A percentile compares a stretch with the other conserved stretches of the same genome.
phyloP scores from a whole-genome alignment of 2,113 vertebrate species.

The Cololabis saira region DNA sequence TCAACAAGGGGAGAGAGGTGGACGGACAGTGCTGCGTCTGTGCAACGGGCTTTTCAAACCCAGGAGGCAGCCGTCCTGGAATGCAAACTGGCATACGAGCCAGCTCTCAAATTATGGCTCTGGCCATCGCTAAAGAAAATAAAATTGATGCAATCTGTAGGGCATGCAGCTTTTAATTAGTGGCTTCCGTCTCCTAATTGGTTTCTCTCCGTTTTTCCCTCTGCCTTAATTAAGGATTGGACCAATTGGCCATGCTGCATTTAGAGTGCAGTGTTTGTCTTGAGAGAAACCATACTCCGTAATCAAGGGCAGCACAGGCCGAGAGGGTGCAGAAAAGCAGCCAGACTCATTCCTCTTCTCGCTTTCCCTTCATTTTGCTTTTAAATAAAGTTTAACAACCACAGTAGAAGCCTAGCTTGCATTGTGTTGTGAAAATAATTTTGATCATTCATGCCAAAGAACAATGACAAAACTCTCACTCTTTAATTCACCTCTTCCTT shows the following conservation, averaged over 20 bases:
- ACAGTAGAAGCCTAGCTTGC: conserved; percentile 6
- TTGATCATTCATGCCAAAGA: background rate
- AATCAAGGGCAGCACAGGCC: conserved; percentile 66
- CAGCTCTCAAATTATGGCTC: conserved; percentile 73
- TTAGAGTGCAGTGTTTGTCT: conserved; percentile 79
- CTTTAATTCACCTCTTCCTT: no score
- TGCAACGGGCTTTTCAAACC: conserved; percentile 62
- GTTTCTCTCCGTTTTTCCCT: conserved; percentile 64
- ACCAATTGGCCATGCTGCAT: conserved; percentile 73
- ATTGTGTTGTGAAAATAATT: conserved; percentile 20
- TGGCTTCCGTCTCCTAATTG: conserved; percentile 83
- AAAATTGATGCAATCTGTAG: conserved; percentile 82
- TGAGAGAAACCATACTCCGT: conserved; percentile 75
- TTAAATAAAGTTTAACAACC: background rate
- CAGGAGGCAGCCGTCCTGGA: conserved; percentile 66
- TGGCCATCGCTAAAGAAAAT: conserved; percentile 77
- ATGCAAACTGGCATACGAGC: conserved; percentile 61
- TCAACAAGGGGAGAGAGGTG: conserved; percentile 40
- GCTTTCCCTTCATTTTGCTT: background rate
- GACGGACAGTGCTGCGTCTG: conserved; percentile 62
- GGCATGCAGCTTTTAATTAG: conserved; percentile 84
- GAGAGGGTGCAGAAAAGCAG: conserved; percentile 30
- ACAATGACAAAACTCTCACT: background rate
- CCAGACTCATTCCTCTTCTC: conserved; percentile 46
- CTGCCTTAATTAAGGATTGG: conserved; percentile 59